Evolutionary conservation across 1,140 invertebrate genomes (phyloP).

Genomic region (Brachionus rotundiformis): DNA sequence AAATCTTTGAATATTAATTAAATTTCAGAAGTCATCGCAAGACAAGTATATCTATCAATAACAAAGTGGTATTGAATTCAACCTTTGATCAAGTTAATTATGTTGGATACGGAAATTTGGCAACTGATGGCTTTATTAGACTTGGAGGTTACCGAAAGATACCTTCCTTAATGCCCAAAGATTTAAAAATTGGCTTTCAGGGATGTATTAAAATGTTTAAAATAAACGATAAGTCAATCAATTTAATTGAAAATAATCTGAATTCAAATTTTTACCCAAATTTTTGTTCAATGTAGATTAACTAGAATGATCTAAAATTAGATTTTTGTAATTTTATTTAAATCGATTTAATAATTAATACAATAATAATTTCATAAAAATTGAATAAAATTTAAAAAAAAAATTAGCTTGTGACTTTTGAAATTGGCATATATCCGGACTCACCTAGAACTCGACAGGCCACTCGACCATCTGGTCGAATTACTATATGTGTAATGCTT

Average conservation of each 20-base stretch:
- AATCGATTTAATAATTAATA: background rate
- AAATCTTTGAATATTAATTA: background rate
- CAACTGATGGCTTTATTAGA: slow-evolving; percentile 20
- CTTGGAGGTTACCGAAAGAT: background rate
- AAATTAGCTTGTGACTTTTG: slow-evolving; percentile 14
- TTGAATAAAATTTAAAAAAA: background rate
- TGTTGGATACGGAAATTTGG: slow-evolving; percentile 26
- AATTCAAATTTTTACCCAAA: slow-evolving; percentile 7
- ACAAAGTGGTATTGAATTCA: slow-evolving; percentile 15
- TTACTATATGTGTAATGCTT: slow-evolving; percentile 86
- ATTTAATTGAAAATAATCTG: slow-evolving; percentile 24
- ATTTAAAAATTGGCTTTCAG: slow-evolving; percentile 16
- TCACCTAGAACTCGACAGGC: slow-evolving; percentile 78
- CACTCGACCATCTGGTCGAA: slow-evolving; percentile 82
- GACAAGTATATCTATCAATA: background rate
- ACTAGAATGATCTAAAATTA: background rate
- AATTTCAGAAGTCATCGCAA: background rate
- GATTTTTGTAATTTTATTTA: background rate
- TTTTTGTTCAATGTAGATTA: background rate
- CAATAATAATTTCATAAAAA: slow-evolving; percentile 1
- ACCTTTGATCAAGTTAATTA: slow-evolving; percentile 32
- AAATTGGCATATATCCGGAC: slow-evolving; percentile 77
- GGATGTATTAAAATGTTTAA: slow-evolving; percentile 21
- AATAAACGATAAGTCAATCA: background rate
- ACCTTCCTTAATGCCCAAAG: background rate